phyloP scores from a whole-genome alignment of 2,113 vertebrate species.

The Scalopus aquaticus region DNA sequence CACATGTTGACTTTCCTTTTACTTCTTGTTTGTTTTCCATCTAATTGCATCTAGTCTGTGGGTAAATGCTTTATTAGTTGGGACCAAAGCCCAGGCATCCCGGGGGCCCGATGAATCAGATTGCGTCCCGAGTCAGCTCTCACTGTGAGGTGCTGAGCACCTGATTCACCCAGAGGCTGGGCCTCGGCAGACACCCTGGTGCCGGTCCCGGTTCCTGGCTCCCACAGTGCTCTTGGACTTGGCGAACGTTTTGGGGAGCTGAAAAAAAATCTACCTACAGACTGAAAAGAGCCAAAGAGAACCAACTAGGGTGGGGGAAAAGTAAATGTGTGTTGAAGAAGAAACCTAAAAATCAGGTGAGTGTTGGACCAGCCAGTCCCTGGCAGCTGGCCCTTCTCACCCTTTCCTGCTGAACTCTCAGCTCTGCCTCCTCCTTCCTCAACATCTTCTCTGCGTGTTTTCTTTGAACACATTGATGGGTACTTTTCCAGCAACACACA shows the following conservation, averaged over 20 bases:
- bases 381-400: background rate
- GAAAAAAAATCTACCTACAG: background rate
- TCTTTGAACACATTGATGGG: background rate
- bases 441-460: background rate
- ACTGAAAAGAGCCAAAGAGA: background rate
- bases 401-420: background rate
- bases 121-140: conserved; percentile 38
- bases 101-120: conserved; percentile 60
- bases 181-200: background rate
- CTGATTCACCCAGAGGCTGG: conserved; percentile 51
- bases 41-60: conserved; percentile 54
- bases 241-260: background rate
- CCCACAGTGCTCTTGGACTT: background rate
- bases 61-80: conserved; percentile 65
- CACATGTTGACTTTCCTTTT: conserved; percentile 63
- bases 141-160: background rate
- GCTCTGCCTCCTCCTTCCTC: background rate
- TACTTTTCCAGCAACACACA: background rate
- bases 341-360: conserved; percentile 57
- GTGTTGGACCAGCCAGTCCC: background rate
- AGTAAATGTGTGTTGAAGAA: background rate
- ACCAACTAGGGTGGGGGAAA: background rate
- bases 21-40: conserved; percentile 56
- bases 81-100: conserved; percentile 62
- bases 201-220: background rate